These are phyloP conservation scores for Salmo trutta DNA, from an alignment of 2,797 vertebrate species.

Conservation along the genomic window DNA sequence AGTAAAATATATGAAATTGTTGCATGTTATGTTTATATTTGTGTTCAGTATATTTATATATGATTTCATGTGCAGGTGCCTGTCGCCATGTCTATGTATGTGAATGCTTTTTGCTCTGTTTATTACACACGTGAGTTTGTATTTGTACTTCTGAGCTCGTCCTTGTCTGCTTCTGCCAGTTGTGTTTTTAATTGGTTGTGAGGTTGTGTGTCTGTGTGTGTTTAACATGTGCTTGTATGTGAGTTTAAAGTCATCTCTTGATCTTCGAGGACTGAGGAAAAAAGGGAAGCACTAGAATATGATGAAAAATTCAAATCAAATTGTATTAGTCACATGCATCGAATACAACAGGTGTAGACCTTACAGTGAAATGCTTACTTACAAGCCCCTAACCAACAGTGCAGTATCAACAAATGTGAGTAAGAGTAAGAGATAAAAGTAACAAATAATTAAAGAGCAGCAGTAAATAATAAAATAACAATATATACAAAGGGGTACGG, in stretches of 20 bases:
- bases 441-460: too few species aligned
- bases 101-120: background rate
- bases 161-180: background rate
- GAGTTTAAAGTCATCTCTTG: background rate
- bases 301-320: background rate
- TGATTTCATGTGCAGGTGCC: background rate
- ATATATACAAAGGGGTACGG: too few species aligned
- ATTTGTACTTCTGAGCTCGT: background rate
- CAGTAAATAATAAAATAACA: too few species aligned
- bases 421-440: too few species aligned
- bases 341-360: too few species aligned
- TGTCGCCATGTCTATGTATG: background rate
- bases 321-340: too few species aligned
- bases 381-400: too few species aligned
- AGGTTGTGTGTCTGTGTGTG: background rate
- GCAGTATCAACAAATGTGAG: too few species aligned
- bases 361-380: too few species aligned
- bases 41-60: background rate
- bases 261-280: constrained; percentile 1
- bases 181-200: background rate
- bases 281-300: background rate
- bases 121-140: background rate
- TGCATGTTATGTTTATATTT: background rate
- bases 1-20: background rate
- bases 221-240: background rate